These are phyloP conservation scores for Cetonia aurata DNA, from an alignment of 2,888 invertebrate species.

Conservation along the genomic window DNA sequence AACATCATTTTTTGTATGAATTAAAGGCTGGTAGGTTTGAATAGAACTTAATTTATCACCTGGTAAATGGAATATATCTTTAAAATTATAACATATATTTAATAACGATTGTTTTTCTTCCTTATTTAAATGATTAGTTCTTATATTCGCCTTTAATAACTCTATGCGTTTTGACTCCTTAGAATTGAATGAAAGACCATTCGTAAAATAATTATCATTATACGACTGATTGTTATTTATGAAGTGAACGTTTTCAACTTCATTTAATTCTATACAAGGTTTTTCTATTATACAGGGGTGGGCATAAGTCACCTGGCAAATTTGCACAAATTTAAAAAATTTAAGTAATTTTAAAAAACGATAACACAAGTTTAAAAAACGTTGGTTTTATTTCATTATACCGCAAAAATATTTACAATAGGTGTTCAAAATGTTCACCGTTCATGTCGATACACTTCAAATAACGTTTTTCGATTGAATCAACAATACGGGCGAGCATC, in stretches of 20 bases:
- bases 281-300: too few species aligned
- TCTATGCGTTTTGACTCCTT: not conserved
- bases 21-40: not conserved
- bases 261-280: not conserved
- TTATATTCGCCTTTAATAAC: conserved; percentile 3
- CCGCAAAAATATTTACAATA: too few species aligned
- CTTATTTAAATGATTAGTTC: conserved; percentile 12
- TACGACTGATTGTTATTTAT: not conserved
- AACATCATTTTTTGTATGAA: conserved; percentile 5
- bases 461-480: too few species aligned
- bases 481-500: too few species aligned
- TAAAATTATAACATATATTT: conserved; percentile 5
- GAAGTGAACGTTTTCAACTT: not conserved
- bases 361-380: too few species aligned
- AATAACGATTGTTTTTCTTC: conserved; percentile 1
- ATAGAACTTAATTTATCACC: conserved; percentile 2
- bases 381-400: too few species aligned
- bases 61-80: conserved; percentile 2
- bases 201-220: not conserved
- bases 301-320: too few species aligned
- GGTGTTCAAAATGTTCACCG: too few species aligned
- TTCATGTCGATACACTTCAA: too few species aligned
- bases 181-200: not conserved
- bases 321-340: too few species aligned
- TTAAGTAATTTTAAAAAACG: too few species aligned